Conservation (phyloP, 2,888 invertebrate genomes). For the Automeris io region DNA sequence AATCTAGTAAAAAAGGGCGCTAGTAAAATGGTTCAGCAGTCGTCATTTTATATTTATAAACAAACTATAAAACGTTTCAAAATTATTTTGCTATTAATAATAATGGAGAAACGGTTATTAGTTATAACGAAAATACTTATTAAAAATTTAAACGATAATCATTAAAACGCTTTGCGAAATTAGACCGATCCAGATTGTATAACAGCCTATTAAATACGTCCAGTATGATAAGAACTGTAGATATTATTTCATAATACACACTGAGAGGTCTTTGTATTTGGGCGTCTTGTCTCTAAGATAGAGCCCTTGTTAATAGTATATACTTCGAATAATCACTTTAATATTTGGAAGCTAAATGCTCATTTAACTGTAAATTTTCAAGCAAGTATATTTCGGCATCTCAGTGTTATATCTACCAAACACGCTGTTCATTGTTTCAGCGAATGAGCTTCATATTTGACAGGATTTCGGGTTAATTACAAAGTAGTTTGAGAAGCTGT, state of each 20-base stretch:
- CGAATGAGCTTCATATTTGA: too few relatives aligned
- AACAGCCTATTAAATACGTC: background rate
- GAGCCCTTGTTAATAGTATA: background rate
- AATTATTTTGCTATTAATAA: too few relatives aligned
- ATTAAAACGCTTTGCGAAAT: slow-evolving; percentile 5
- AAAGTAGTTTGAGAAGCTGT: too few relatives aligned
- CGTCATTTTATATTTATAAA: too few relatives aligned
- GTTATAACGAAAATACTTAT: background rate
- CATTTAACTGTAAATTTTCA: background rate
- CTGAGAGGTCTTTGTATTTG: too few relatives aligned
- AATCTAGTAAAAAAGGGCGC: too few relatives aligned
- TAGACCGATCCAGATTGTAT: background rate
- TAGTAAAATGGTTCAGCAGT: too few relatives aligned
- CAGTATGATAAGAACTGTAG: background rate
- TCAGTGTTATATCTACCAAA: too few relatives aligned
- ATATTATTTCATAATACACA: background rate
- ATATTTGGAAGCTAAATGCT: background rate
- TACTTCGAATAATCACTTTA: background rate
- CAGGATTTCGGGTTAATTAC: too few relatives aligned
- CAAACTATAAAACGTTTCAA: too few relatives aligned
- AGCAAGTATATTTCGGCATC: too few relatives aligned
- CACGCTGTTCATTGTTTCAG: too few relatives aligned
- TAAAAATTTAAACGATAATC: slow-evolving; percentile 2
- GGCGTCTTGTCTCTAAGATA: background rate
- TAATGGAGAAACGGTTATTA: background rate